Evolutionary conservation across 2,113 vertebrate species (phyloP).

Genomic region (human): DNA sequence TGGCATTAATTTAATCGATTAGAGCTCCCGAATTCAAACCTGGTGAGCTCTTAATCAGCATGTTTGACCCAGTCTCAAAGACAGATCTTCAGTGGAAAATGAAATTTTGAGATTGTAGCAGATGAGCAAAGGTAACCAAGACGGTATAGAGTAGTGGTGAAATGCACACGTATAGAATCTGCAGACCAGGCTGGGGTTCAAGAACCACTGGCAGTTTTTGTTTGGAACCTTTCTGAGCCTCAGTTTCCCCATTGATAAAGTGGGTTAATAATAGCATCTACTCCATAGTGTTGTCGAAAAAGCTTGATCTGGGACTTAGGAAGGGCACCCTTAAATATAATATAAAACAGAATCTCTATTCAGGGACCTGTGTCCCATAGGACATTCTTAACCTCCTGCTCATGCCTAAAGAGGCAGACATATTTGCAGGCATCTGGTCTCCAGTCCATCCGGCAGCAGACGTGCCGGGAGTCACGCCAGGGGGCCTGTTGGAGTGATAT

Average conservation of each 20-base stretch:
- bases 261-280: not conserved
- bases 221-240: not conserved
- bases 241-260: not conserved
- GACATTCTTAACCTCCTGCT: not conserved
- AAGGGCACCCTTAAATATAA: not conserved
- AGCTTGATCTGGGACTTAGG: not conserved
- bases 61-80: not conserved
- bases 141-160: accelerated
- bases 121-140: not conserved
- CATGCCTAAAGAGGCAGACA: not conserved
- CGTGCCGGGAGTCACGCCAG: not conserved
- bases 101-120: not conserved
- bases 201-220: not conserved
- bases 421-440: constrained; percentile 51
- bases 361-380: not conserved
- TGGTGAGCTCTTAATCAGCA: not conserved
- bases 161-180: accelerated
- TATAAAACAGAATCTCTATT: not conserved
- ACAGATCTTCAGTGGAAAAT: not conserved
- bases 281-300: not conserved
- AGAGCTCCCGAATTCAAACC: constrained; percentile 59
- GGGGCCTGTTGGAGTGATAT: not conserved
- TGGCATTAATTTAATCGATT: constrained; percentile 59
- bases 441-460: not conserved
- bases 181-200: not conserved